Base-by-base conservation (phyloP, 2,888 invertebrate species). In the Pyralis farinalis region DNA sequence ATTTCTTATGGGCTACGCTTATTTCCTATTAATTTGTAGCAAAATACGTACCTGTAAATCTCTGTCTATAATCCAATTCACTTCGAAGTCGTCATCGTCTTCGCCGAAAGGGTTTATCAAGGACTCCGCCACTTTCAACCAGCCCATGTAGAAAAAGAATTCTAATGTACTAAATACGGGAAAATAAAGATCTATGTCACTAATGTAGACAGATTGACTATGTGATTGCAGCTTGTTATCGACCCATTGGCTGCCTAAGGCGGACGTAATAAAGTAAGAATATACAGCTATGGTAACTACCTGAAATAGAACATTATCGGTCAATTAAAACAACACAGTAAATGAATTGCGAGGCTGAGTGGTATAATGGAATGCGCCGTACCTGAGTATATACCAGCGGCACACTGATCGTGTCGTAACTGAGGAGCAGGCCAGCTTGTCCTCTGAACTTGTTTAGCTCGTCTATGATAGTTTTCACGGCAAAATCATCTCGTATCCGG, bases 251-350 rank as follows among this genome's bases (percentile, higher is more conserved):
- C 97, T 93, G 10, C 96, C 97, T 91, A 98, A 93, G 8, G 97
- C 92, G 38, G 95, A 94, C 2, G 97, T 95, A 41, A 97, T 84
- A 76, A 98, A 98, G 78, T 96, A 98, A 9, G 96, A 95, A 74
- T 98, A 97, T 8, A 97, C 97, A 7, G 97, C 96, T 69, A 98
- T 90, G 0, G 98, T 98, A 9, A 97, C 97, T 57, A 97, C 96
- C 84, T 89, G 71, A 55, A 85, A 82, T 40, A 39, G n/a, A 34
- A 37, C 33, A 12, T 3, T 1, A 21, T 25, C 9, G 36, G 9
- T 22, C 30, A 31, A 31, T 21, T 21, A 22, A 11, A 21, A 29
- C 21, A 12, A 36, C 12, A 7, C 6, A 30, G n/a, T 22, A 6
- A 27, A 20, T 36, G 11, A 12, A 10, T 25, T 11, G 8, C 16